These are phyloP conservation scores for Biston betularia DNA, from an alignment of 2,888 invertebrate genomes.

Conservation along the genomic window DNA sequence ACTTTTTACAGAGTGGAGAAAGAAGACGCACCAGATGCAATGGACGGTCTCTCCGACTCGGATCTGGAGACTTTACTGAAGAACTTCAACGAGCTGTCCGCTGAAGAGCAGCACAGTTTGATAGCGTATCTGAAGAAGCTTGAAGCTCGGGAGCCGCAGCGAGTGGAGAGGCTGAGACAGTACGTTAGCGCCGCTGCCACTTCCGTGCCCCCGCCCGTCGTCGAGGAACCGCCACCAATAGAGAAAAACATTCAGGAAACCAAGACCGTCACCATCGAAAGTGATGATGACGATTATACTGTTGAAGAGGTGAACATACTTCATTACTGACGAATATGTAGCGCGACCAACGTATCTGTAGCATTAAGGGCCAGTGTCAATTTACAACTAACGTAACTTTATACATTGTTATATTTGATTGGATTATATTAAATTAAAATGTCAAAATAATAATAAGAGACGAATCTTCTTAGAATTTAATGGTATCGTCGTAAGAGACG, in stretches of 20 bases:
- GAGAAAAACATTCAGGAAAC: conserved; percentile 3
- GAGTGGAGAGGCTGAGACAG: conserved; percentile 92
- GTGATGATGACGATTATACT: conserved; percentile 93
- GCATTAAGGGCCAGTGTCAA: neutral
- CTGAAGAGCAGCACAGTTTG: conserved; percentile 93
- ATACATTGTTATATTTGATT: too few relatives aligned
- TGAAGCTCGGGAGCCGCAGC: conserved; percentile 90
- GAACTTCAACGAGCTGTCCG: conserved; percentile 91
- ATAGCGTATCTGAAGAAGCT: conserved; percentile 93
- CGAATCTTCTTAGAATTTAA: too few relatives aligned
- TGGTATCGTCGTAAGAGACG: too few relatives aligned
- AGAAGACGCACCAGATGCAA: conserved; percentile 75
- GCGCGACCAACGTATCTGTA: conserved; percentile 13
- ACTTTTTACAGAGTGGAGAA: conserved; percentile 56
- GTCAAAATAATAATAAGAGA: too few relatives aligned
- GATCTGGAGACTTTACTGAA: conserved; percentile 92
- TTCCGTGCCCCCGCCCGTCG: conserved; percentile 20
- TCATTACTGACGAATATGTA: neutral
- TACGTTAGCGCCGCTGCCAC: conserved; percentile 88
- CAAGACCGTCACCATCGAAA: conserved; percentile 72
- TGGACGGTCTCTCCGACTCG: conserved; percentile 92
- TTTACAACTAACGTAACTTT: too few relatives aligned
- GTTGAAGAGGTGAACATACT: conserved; percentile 88
- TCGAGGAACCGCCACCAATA: conserved; percentile 19
- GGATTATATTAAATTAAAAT: too few relatives aligned